Evolutionary conservation across 2,113 vertebrate genomes (phyloP), one percentile per base, ranked within the genome.

Genomic region (Phycodurus eques): DNA sequence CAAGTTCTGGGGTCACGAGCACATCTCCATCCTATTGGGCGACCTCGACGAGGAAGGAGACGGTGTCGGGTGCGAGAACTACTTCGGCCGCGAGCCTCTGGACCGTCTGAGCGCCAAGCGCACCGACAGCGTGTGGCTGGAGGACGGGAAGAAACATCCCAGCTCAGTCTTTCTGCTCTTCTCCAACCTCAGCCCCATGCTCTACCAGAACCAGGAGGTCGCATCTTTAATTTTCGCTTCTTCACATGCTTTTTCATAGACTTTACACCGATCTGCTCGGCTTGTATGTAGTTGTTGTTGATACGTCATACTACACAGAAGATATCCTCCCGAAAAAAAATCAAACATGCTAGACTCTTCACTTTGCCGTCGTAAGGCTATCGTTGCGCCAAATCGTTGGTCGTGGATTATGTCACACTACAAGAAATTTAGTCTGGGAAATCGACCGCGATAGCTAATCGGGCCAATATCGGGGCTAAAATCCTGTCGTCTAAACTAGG

Each of bases 1-100:
- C 80, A 91, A 87, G 81, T 98, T 98, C 91, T 98, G 97, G 97
- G 98, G 96, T 5, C 95, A 97, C 90, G 90, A 91, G 57, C 94
- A 96, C 79, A 89, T 98, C 81, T 89, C 88, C 79, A 75, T 89
- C 83, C 90, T 97, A 76, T 76, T 98, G 75, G 65, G 87, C 46
- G 83, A 84, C 62, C 76, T 83, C 4, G 92, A 85, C 68, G 76
- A 71, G 33, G 68, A 78, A 17, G 82, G 70, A 0, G 77, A 75
- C 33, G 33, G 77, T 9, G 77, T 76, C 59, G 92, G 87, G 61
- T 82, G 80, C 78, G 94, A 94, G 61, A 95, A 93, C 88, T 98
- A 94, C 91, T 99, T 98, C 88, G 88, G 92, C 83, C 88, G 81
- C 64, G 95, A 95, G 8, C 91, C 93, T 64, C 88, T 99, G 77